A percentile compares a stretch with the other conserved stretches of the same genome.
Conservation (phyloP, 2,113 vertebrate species). For the Falcunculus frontatus region DNA sequence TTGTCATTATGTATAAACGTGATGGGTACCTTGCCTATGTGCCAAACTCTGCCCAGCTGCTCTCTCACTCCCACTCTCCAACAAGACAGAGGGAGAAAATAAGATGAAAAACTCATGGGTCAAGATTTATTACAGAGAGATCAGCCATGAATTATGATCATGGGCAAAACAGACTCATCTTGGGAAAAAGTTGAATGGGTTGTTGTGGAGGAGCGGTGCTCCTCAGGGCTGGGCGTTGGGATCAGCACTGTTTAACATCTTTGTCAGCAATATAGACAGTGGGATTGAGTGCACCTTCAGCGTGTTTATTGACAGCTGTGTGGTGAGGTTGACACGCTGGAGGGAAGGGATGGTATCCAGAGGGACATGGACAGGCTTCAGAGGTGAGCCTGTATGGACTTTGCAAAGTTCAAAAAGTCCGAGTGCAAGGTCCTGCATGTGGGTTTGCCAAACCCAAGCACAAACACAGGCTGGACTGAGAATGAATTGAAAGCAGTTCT, state of each 20-base stretch:
- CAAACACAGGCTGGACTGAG: not conserved
- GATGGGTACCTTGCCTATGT: not conserved
- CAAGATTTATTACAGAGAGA: not conserved
- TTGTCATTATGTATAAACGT: not conserved
- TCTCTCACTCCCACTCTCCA: not conserved
- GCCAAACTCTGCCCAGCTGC: rapidly evolving
- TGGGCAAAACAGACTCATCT: not conserved
- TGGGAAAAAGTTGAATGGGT: not conserved
- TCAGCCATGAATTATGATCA: not conserved
- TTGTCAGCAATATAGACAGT: not conserved
- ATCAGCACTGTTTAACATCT: not conserved
- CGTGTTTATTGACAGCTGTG: not conserved
- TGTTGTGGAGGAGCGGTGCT: not conserved
- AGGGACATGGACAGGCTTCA: not conserved
- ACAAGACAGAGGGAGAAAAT: not conserved
- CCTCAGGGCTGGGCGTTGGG: not conserved
- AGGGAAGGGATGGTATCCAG: not conserved
- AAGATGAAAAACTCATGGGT: not conserved
- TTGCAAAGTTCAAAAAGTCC: not conserved
- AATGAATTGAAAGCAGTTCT: not conserved
- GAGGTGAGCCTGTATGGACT: not conserved
- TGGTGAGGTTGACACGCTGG: not conserved
- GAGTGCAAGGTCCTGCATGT: not conserved
- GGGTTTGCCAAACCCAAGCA: not conserved
- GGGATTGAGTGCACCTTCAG: not conserved